These are phyloP conservation scores for Sanderia malayensis DNA, from an alignment of 30 jellyfish, hydroid and myxozoan species.

Conservation along the genomic window DNA sequence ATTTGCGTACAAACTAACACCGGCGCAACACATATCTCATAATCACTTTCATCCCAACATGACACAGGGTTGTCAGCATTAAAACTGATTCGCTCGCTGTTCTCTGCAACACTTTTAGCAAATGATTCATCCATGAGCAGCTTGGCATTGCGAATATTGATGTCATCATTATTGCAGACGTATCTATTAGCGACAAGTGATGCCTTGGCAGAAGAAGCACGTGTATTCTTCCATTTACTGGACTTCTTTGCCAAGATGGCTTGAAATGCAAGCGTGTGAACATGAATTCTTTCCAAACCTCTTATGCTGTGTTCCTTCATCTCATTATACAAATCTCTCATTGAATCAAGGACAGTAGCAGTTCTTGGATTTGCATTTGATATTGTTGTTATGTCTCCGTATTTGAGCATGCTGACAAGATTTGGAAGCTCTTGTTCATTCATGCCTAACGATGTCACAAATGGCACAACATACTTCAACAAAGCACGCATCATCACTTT, in stretches of 20 bases:
- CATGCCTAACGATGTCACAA: slow-evolving; percentile 87
- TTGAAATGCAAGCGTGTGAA: slow-evolving; percentile 88
- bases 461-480: slow-evolving; percentile 77
- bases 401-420: slow-evolving; percentile 71
- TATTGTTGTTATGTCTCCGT: slow-evolving; percentile 69
- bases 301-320: slow-evolving; percentile 50
- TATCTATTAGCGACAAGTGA: slow-evolving; percentile 85
- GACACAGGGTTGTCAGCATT: slow-evolving; percentile 78
- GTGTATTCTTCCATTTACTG: slow-evolving; percentile 68
- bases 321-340: slow-evolving; percentile 55
- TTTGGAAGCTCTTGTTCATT: slow-evolving; percentile 94
- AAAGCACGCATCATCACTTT: slow-evolving; percentile 80
- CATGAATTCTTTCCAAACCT: slow-evolving; percentile 81
- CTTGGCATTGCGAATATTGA: slow-evolving; percentile 62
- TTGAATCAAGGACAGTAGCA: slow-evolving; percentile 72
- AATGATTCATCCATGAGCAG: slow-evolving; percentile 91
- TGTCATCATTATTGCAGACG: slow-evolving; percentile 65
- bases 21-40: slow-evolving; percentile 91
- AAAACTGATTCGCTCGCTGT: slow-evolving; percentile 55
- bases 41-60: slow-evolving; percentile 90
- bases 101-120: slow-evolving; percentile 50
- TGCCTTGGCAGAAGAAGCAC: slow-evolving; percentile 83
- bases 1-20: slow-evolving; percentile 89
- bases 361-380: slow-evolving; percentile 90
- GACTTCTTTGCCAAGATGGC: slow-evolving; percentile 56